Evolutionary conservation across 2,888 invertebrate species (phyloP), one percentile per base, ranked within the genome.

Genomic region (Acleris laterana): DNA sequence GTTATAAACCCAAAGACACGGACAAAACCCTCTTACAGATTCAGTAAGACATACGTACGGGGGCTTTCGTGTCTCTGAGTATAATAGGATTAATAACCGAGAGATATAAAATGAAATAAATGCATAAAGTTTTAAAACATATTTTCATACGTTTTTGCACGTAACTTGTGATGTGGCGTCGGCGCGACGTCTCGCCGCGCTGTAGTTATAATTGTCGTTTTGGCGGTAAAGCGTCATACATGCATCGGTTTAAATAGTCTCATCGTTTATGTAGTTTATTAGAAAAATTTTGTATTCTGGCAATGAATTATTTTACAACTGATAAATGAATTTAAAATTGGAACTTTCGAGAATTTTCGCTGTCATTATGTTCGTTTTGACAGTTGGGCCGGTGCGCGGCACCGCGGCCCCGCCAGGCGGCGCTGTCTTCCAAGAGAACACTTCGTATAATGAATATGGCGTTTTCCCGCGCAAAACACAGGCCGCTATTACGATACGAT

Each of bases 81-180:
- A 50, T 65, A 64, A 55, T 85, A 88, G 87, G 80, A 83, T 84
- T 84, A 87, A 82, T 84, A 84, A 77, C 87, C 84, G 87, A 89
- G 90, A 90, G 84, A 88, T 90, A 86, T 89, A 88, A 77, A 75
- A 81, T 55, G 63, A 79, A 84, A 79, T 83, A 81, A 86, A 88
- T 87, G 87, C 89, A 85, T 89, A 91, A 91, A 89, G 81, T 85
- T 87, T 82, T 82, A 79, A 85, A 83, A 84, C 77, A 90, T 92
- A 92, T 93, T 93, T 93, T 93, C 91, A 89, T 93, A 93, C 92
- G 87, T 90, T 92, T 92, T 92, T 93, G 93, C 93, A 93, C 92
- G 86, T 88, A 84, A 88, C 77, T 77, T 79, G 81, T 82, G 81
- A 82, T 83, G 81, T 76, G 82, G 79, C 75, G 72, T 73, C 75